Conservation (phyloP, 2,888 invertebrate genomes). For the Trachelus troglodyta region DNA sequence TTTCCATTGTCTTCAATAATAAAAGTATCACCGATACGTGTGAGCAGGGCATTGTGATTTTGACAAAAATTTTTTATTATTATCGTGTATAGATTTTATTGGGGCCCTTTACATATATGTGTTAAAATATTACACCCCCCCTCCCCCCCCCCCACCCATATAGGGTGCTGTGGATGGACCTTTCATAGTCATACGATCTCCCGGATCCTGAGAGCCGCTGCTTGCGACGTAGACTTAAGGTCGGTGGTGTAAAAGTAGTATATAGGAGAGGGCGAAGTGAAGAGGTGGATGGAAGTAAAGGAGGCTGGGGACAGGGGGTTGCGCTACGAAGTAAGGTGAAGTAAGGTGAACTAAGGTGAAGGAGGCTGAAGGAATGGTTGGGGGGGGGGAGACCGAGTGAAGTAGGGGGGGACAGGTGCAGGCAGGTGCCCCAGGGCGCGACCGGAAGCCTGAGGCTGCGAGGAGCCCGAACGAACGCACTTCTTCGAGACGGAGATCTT, state of each 20-base stretch:
- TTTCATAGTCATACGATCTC: not conserved
- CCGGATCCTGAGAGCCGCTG: constrained; percentile 3
- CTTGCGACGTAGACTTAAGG: not conserved
- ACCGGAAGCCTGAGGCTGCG: constrained; percentile 55
- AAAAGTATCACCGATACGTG: not conserved
- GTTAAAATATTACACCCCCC: too few species aligned
- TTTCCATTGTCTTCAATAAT: not conserved
- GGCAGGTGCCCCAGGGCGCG: constrained; percentile 60
- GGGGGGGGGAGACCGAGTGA: constrained; percentile 10
- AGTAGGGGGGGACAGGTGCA: constrained; percentile 51
- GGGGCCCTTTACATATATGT: not conserved
- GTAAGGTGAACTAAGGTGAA: constrained; percentile 18
- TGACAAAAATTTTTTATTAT: not conserved
- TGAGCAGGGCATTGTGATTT: not conserved
- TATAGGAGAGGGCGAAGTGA: not conserved
- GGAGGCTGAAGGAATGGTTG: constrained; percentile 7
- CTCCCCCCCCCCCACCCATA: too few species aligned
- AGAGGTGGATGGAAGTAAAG: constrained; percentile 1
- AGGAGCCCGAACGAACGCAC: constrained; percentile 30
- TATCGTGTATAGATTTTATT: not conserved
- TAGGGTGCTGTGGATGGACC: not conserved
- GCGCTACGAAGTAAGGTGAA: constrained; percentile 9
- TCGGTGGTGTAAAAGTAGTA: not conserved
- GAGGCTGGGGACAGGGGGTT: constrained; percentile 6
- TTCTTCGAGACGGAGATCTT: constrained; percentile 28